These are phyloP conservation scores for Cerastis rubricosa DNA, from an alignment of 2,888 invertebrate genomes.

Conservation along the genomic window DNA sequence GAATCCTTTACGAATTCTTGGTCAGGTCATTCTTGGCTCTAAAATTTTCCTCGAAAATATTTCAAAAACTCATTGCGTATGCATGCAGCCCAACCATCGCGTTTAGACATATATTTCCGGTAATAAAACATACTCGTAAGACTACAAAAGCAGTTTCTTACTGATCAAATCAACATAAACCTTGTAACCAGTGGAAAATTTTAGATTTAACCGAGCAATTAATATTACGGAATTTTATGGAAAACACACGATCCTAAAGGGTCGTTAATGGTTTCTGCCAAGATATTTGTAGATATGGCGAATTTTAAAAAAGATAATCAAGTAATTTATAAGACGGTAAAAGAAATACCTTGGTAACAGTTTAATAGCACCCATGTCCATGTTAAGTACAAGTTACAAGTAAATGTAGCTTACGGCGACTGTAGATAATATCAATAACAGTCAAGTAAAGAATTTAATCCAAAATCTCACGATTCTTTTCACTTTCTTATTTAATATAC, in stretches of 20 bases:
- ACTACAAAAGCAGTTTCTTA: conserved; percentile 47
- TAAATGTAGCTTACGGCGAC: neutral
- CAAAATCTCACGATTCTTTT: neutral
- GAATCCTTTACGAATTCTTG: conserved; percentile 1
- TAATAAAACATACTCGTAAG: conserved; percentile 50
- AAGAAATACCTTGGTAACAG: neutral
- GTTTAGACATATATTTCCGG: conserved; percentile 49
- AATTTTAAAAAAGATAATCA: neutral
- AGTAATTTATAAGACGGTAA: neutral
- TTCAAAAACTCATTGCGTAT: conserved; percentile 28
- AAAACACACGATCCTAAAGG: conserved; percentile 3
- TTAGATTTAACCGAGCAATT: conserved; percentile 23
- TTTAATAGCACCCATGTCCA: neutral
- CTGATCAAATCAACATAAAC: conserved; percentile 54
- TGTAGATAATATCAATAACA: conserved; percentile 10
- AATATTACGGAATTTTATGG: conserved; percentile 34
- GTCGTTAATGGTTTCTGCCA: neutral
- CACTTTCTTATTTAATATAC: conserved; percentile 15
- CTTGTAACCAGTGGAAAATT: conserved; percentile 54
- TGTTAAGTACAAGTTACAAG: neutral
- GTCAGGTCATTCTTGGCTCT: too few species aligned
- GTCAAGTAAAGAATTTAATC: conserved; percentile 14
- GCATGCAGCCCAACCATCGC: conserved; percentile 33
- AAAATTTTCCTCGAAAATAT: conserved; percentile 31
- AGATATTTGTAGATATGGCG: neutral